phyloP scores from a whole-genome alignment of 2,888 invertebrate species.

The Ischnura elegans region DNA sequence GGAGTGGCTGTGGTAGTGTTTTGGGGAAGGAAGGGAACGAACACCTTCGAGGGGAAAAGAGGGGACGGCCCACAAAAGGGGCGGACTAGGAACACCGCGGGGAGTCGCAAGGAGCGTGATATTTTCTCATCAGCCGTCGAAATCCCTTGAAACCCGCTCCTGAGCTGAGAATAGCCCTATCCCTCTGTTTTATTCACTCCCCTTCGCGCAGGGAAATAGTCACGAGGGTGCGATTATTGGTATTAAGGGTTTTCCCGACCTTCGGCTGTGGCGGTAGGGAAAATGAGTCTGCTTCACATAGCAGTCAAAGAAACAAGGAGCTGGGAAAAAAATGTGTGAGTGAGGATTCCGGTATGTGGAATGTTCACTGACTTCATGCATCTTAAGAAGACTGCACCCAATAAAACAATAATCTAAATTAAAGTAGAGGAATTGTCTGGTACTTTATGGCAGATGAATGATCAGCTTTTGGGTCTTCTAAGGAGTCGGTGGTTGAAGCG shows the following conservation, averaged over 20 bases:
- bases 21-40: not conserved
- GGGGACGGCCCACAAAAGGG: not conserved
- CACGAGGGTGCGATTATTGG: conserved; percentile 39
- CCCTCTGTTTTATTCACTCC: not conserved
- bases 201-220: not conserved
- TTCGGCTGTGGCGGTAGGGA: not conserved
- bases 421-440: too few species aligned
- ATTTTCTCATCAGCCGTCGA: conserved; percentile 48
- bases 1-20: too few species aligned
- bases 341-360: too few species aligned
- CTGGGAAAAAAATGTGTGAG: not conserved
- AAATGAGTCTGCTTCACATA: not conserved
- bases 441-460: too few species aligned
- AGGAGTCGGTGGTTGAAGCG: too few species aligned
- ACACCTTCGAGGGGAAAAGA: not conserved
- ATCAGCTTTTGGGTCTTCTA: too few species aligned
- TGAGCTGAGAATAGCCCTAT: not conserved
- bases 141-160: not conserved
- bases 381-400: too few species aligned
- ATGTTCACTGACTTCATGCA: too few species aligned
- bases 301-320: not conserved
- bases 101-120: not conserved
- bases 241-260: not conserved
- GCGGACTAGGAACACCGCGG: not conserved
- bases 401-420: too few species aligned